Evolutionary conservation across 2,888 invertebrate species (phyloP).

Genomic region (Trichopoda pennipes): DNA sequence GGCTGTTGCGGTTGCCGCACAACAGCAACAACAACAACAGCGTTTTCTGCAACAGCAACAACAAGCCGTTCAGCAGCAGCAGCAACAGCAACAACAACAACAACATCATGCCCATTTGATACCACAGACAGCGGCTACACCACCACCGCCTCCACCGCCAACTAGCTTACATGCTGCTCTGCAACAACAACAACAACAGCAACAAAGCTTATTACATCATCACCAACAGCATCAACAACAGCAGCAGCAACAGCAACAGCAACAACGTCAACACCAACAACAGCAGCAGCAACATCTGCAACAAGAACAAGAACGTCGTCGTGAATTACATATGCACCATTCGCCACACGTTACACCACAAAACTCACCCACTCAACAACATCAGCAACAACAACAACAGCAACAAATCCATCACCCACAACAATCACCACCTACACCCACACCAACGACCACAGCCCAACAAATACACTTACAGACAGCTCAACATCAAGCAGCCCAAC

Average conservation of each 20-base stretch:
- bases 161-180: constrained; percentile 69
- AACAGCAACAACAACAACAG: constrained; percentile 73
- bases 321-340: constrained; percentile 69
- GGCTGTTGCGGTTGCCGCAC: constrained; percentile 73
- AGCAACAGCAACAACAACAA: constrained; percentile 50
- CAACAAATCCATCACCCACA: constrained; percentile 71
- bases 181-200: constrained; percentile 70
- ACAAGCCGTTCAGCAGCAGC: constrained; percentile 61
- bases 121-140: constrained; percentile 56
- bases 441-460: constrained; percentile 77
- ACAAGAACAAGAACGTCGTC: constrained; percentile 72
- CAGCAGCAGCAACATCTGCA: constrained; percentile 47
- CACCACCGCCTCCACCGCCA: constrained; percentile 68
- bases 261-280: constrained; percentile 67
- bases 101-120: constrained; percentile 62
- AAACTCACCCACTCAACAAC: constrained; percentile 69
- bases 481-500: constrained; percentile 77
- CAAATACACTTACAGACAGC: constrained; percentile 78
- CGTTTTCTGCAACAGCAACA: constrained; percentile 69
- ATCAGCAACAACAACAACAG: constrained; percentile 69
- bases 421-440: constrained; percentile 73
- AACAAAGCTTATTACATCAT: constrained; percentile 73
- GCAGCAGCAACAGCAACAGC: constrained; percentile 73
- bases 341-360: constrained; percentile 65
- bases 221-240: constrained; percentile 76